Evolutionary conservation across 1,140 invertebrate genomes (phyloP).

Genomic region (Galleria mellonella): DNA sequence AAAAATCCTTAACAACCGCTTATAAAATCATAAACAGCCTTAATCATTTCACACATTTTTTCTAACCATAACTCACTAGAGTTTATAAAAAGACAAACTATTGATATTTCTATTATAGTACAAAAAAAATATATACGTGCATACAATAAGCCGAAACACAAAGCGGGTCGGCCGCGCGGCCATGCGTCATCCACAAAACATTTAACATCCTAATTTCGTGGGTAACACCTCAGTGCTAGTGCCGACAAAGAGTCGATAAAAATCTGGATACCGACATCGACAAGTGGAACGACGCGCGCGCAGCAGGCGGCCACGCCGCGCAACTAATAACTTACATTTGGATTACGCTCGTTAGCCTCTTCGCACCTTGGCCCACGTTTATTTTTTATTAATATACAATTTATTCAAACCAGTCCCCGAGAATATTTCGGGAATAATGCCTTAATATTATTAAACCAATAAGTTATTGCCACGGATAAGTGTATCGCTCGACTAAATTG

Average conservation of each 20-base stretch:
- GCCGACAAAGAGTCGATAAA: slow-evolving; percentile 68
- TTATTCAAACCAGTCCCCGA: slow-evolving; percentile 53
- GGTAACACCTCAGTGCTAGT: slow-evolving; percentile 60
- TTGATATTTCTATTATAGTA: slow-evolving; percentile 59
- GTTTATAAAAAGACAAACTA: slow-evolving; percentile 28
- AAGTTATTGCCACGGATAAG: slow-evolving; percentile 43
- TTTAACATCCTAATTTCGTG: slow-evolving; percentile 69
- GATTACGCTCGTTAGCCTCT: slow-evolving; percentile 68
- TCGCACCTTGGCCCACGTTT: slow-evolving; percentile 62
- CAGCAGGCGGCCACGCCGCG: slow-evolving; percentile 40
- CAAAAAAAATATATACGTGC: slow-evolving; percentile 30
- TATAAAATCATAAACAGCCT: neutral
- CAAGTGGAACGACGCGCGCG: slow-evolving; percentile 22
- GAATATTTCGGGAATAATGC: slow-evolving; percentile 52
- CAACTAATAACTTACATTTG: slow-evolving; percentile 65
- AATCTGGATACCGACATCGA: slow-evolving; percentile 39
- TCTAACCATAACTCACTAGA: neutral
- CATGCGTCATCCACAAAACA: slow-evolving; percentile 66
- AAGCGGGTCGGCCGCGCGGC: slow-evolving; percentile 27
- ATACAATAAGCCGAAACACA: slow-evolving; percentile 27
- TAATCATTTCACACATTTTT: slow-evolving; percentile 19
- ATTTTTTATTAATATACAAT: slow-evolving; percentile 64
- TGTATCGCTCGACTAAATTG: slow-evolving; percentile 11
- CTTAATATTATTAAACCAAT: slow-evolving; percentile 53
- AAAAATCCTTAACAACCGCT: too few species aligned